Base-by-base conservation (phyloP, 2,113 vertebrate species). In the Gymnorhina tibicen region DNA sequence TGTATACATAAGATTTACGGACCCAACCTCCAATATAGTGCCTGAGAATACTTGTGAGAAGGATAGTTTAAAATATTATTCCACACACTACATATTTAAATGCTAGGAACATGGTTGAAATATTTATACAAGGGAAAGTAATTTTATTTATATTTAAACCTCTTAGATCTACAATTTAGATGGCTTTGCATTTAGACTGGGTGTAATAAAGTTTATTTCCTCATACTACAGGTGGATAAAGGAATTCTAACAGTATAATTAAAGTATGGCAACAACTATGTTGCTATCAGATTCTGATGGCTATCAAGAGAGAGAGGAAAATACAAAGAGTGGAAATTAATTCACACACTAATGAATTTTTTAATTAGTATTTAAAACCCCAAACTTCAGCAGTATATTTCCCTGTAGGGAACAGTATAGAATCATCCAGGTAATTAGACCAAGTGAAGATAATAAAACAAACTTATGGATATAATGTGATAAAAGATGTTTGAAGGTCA, bases 311-410 rank as follows among this genome's bases (percentile, higher is more conserved):
- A 89, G 91, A 96, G 27, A 87, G 66, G 37, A 80, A 96, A 95
- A 95, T 64, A 97, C 84, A 84, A 96, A 97, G 95, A 87, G 70
- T 97, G 91, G 96, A 98, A 97, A 97, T 97, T 97, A 98, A 98
- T 98, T 97, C 97, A 91, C 82, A 96, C 77, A 91, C 89, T 98
- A 98, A 98, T 98, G 97, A 97, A 93, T 97, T 98, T 98, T 98
- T 98, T 95, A 98, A 98, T 98, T 98, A 98, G 97, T 95, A 95
- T 96, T 98, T 97, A 97, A 97, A 98, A 97, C 16, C 79, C 94
- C 89, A 96, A 93, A 98, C 97, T 97, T 97, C 95, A 98, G 93
- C 96, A 95, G 44, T 76, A 18, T 95, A 96, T 97, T 97, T 97
- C 94, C 97, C 98, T 95, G 74, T 80, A 96, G 97, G 97, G 97